Conservation (phyloP, 2,888 invertebrate genomes). For the Ormyrus nitidulus region DNA sequence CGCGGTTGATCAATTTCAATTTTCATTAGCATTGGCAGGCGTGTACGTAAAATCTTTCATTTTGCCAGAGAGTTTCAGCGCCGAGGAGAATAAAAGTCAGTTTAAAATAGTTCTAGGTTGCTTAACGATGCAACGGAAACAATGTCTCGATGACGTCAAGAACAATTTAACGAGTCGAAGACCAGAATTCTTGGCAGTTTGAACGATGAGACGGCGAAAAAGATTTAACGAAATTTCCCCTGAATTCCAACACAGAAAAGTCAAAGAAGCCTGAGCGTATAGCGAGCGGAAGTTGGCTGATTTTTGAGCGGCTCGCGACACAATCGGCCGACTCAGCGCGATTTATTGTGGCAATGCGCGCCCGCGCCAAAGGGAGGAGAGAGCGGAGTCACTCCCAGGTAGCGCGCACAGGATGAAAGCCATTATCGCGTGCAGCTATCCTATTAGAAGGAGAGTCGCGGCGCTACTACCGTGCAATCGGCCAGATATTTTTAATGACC, state of each 20-base stretch:
- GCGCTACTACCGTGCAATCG: conserved; percentile 44
- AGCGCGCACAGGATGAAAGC: conserved; percentile 58
- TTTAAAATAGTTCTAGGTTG: background rate
- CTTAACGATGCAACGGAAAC: background rate
- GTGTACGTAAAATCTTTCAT: no score
- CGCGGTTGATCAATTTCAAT: no score
- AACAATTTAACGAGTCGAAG: background rate
- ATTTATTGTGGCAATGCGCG: conserved; percentile 17
- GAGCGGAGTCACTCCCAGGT: conserved; percentile 28
- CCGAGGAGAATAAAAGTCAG: conserved; percentile 25
- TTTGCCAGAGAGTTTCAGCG: background rate
- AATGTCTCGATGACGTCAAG: background rate
- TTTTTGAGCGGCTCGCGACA: conserved; percentile 41
- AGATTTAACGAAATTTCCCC: background rate
- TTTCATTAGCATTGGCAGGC: no score
- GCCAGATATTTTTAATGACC: conserved; percentile 60
- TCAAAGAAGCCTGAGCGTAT: background rate
- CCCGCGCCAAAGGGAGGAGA: background rate
- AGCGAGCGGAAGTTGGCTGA: conserved; percentile 34
- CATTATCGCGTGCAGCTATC: conserved; percentile 64
- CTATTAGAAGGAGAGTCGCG: conserved; percentile 60
- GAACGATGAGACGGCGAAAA: background rate
- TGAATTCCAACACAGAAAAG: background rate
- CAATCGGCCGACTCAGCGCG: conserved; percentile 20
- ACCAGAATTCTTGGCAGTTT: background rate